These are phyloP conservation scores for Athene noctua DNA, from an alignment of 2,113 vertebrate genomes.

Conservation along the genomic window DNA sequence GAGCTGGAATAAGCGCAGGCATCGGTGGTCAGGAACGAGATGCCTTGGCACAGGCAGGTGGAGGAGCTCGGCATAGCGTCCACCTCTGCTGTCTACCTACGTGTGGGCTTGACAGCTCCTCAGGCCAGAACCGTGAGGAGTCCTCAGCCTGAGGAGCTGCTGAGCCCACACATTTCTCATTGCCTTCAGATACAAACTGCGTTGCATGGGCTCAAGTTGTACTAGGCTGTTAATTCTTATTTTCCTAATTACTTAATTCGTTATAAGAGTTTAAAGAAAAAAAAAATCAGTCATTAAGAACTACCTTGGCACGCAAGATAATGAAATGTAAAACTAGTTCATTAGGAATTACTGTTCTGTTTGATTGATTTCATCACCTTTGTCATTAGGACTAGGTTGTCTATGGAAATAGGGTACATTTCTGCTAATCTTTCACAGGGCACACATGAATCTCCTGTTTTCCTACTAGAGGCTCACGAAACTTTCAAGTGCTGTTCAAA, in stretches of 20 bases:
- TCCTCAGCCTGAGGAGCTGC: not conserved
- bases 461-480: not conserved
- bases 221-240: not conserved
- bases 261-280: not conserved
- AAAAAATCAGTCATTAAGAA: not conserved
- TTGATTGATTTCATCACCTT: constrained; percentile 11
- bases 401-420: not conserved
- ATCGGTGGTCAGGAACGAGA: not conserved
- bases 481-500: not conserved
- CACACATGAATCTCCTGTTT: not conserved
- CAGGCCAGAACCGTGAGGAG: not conserved
- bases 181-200: not conserved
- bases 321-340: constrained; percentile 19
- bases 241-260: not conserved
- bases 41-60: not conserved
- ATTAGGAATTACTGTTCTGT: not conserved
- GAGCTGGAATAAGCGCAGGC: not conserved
- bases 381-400: not conserved
- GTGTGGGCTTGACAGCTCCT: not conserved
- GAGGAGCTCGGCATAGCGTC: not conserved
- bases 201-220: not conserved
- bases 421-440: not conserved
- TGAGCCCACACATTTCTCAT: not conserved
- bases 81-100: not conserved
- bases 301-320: constrained; percentile 8